phyloP scores from a whole-genome alignment of 2,888 invertebrate genomes.

The Trisateles emortualis region DNA sequence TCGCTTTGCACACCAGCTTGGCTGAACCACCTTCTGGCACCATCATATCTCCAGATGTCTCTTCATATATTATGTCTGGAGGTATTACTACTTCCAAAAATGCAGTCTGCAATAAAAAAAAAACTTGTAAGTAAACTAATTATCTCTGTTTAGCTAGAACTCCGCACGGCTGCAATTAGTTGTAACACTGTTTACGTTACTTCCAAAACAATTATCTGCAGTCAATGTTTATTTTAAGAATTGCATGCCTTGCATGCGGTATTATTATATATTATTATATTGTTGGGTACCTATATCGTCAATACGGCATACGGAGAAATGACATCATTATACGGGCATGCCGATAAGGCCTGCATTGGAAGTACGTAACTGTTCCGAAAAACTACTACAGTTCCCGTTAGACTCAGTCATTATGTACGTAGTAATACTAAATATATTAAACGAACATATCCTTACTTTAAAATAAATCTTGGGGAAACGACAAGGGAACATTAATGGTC shows the following conservation, averaged over 20 bases:
- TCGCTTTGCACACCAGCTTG: conserved; percentile 94
- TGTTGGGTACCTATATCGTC: conserved; percentile 11
- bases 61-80: conserved; percentile 95
- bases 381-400: conserved; percentile 20
- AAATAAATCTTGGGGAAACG: conserved; percentile 25
- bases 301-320: conserved; percentile 20
- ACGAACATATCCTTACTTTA: conserved; percentile 7
- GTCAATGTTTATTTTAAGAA: conserved; percentile 9
- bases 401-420: conserved; percentile 6
- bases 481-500: conserved; percentile 31
- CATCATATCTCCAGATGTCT: conserved; percentile 97
- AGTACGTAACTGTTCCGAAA: conserved; percentile 19
- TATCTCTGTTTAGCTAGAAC: no score
- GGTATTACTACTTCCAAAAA: conserved; percentile 96
- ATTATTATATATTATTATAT: not conserved
- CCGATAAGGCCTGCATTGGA: conserved; percentile 14
- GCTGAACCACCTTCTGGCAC: conserved; percentile 97
- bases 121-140: not conserved
- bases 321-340: conserved; percentile 20
- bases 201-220: not conserved
- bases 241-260: conserved; percentile 17
- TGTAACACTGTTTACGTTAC: not conserved
- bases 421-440: not conserved
- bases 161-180: no score
- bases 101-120: conserved; percentile 88